These are phyloP conservation scores for Cyphomyrmex costatus DNA, from an alignment of 1,140 invertebrate genomes.

Conservation along the genomic window DNA sequence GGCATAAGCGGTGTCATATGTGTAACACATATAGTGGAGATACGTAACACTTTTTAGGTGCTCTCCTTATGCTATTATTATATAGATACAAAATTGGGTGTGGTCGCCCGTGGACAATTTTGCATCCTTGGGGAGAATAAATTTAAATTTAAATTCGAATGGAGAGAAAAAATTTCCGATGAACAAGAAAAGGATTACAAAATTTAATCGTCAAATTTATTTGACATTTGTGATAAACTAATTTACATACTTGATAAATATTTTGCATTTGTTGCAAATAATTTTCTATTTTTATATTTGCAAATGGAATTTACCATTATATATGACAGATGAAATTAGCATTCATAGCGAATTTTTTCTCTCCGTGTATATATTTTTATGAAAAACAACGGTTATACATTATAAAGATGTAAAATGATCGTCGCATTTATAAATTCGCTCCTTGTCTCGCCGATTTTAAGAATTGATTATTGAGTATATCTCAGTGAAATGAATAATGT, in stretches of 20 bases:
- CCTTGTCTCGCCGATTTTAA: constrained; percentile 15
- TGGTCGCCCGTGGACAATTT: not conserved
- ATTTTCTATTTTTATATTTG: no score
- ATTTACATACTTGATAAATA: no score
- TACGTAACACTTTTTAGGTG: constrained; percentile 56
- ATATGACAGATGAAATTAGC: no score
- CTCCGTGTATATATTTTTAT: not conserved
- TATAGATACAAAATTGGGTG: constrained; percentile 28
- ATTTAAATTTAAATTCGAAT: not conserved
- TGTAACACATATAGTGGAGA: constrained; percentile 31
- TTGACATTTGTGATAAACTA: no score
- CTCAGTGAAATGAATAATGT: not conserved
- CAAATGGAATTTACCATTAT: no score
- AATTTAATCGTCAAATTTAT: no score
- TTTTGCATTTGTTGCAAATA: no score
- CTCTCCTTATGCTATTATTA: constrained; percentile 60
- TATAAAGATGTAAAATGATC: not conserved
- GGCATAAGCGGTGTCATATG: constrained; percentile 64
- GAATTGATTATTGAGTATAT: not conserved
- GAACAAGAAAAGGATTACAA: no score
- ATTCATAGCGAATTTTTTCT: no score
- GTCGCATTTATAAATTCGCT: not conserved
- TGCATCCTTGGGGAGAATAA: not conserved
- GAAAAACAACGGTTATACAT: not conserved
- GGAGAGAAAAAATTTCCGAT: no score